Base-by-base conservation (phyloP, 2,113 vertebrate species). In the Hoplias malabaricus region DNA sequence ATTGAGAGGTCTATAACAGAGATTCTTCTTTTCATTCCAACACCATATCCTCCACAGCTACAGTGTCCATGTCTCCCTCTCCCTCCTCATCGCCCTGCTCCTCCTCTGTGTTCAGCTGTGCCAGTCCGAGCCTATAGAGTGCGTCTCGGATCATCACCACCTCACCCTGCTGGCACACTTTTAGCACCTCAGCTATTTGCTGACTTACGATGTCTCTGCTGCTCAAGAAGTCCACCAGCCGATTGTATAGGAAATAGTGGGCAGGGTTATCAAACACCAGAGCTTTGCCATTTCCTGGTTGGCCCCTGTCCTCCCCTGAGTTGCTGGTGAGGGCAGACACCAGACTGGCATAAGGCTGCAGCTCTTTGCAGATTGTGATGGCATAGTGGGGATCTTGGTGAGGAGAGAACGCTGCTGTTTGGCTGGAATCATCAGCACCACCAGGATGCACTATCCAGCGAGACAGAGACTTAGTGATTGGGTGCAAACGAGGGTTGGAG, bases 171-270 rank as follows among this genome's bases (percentile, higher is more conserved):
- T 98, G 96, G 83, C 98, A 99, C 84, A 90, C 93, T 88, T 94
- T 94, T 33, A 99, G 92, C 0, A 98, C 90, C 29, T 97, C 93
- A 27, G 90, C 91, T 87, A 99, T 98, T 90, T 99, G 98, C 83
- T 93, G 89, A 79, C 93, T 96, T 31, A 99, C 98, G 0, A 99
- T 93, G 31, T 98, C 97, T 6, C 94, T 91, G 89, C 97, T 98
- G 81, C 91, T 94, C 84, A 99, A 93, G 89, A 97, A 99, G 89
- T 99, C 98, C 75, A 96, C 75, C 84, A 99, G 93, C 27, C 98
- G 95, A 87, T 98, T 98, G 87, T 97, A 98, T 77, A 99, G 95
- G 93, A 96, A 99, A 93, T 99, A 99, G 86, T 96, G 95, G 0
- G 95, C 96, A 0, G 96, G 91, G 3, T 96, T 98, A 83, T 94